Percentiles rank a stretch among this genome's conserved stretches.
Evolutionary conservation across 2,888 invertebrate genomes (phyloP).

Genomic region (Lacanobia wlatinum): DNA sequence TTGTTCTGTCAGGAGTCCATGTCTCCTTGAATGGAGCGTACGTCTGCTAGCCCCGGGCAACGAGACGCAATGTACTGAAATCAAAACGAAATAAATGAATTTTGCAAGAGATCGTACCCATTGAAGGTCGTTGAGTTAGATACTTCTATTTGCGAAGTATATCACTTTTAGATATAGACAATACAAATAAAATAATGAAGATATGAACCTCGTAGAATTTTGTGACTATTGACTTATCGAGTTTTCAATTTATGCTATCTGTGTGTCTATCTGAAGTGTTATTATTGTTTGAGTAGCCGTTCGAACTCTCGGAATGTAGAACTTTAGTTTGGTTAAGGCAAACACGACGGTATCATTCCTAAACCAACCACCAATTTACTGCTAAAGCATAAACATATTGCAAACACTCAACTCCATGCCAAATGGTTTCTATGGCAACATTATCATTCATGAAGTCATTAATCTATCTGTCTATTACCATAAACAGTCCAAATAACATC

Average conservation of each 20-base stretch:
- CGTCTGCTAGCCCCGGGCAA: conserved; percentile 41
- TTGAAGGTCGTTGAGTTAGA: conserved; percentile 54
- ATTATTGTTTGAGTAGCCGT: conserved; percentile 32
- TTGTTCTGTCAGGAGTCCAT: conserved; percentile 64
- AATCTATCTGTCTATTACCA: conserved; percentile 12
- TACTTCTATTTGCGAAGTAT: conserved; percentile 61
- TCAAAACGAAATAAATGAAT: conserved; percentile 63
- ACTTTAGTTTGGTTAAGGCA: neutral
- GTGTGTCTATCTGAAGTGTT: too few species aligned
- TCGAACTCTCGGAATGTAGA: neutral
- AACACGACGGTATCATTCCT: conserved; percentile 11
- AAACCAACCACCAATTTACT: neutral
- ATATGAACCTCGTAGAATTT: conserved; percentile 25
- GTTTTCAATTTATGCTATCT: conserved; percentile 20
- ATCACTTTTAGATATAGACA: conserved; percentile 46
- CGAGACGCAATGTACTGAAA: conserved; percentile 68
- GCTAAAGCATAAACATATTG: conserved; percentile 19
- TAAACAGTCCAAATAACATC: conserved; percentile 7
- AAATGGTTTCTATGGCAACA: conserved; percentile 26
- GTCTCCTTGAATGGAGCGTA: conserved; percentile 54
- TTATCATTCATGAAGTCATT: conserved; percentile 6
- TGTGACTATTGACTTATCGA: conserved; percentile 25
- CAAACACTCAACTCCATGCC: conserved; percentile 5
- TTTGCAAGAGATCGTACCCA: conserved; percentile 35
- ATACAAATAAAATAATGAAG: conserved; percentile 47